Evolutionary conservation across 2,113 vertebrate genomes (phyloP), one percentile per base, ranked within the genome.

Genomic region (Apaloderma vittatum): DNA sequence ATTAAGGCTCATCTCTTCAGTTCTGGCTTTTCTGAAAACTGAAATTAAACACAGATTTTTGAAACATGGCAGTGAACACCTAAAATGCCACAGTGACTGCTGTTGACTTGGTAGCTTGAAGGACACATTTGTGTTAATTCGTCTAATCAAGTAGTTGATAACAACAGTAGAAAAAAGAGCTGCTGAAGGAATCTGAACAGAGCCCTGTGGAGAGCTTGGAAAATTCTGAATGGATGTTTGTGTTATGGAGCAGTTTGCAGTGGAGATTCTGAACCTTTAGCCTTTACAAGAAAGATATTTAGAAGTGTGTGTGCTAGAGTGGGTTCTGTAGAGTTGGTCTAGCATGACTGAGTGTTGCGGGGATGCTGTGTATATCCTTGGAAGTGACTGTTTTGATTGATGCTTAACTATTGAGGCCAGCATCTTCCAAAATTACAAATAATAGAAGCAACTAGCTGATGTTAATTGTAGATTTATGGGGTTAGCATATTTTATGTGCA

Each of bases 311-410:
- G 12, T 59, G 7, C 46, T 63, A 5, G 17, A 52, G 15, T 27
- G 18, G 34, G 7, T 55, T 88, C 65, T 88, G 40, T 74, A 76
- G 30, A 29, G 27, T 45, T 40, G 65, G 27, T 3, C 23, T 86
- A 8, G 49, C 30, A 3, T 62, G 66, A 32, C 36, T 2, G 11
- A 43, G 36, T 66, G 24, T 18, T 58, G 54, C 66, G 51, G 46
- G 19, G 12, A 9, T 86, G 86, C 52, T 1, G 0, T 1, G 0
- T 43, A 12, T 73, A 13, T 65, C 81, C 34, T 66, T 77, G 37
- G 15, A 66, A 70, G 13, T 32, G 49, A 46, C 22, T 43, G 29
- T 62, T 91, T 55, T 51, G 66, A 22, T 67, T 8, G 7, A 21
- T 67, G 20, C 30, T 67, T 62, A 22, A 24, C 21, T 85, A 17